Percentiles rank a stretch among this genome's conserved stretches.
These are phyloP conservation scores for Oncorhynchus masou DNA, from an alignment of 2,113 vertebrate species.

Conservation along the genomic window DNA sequence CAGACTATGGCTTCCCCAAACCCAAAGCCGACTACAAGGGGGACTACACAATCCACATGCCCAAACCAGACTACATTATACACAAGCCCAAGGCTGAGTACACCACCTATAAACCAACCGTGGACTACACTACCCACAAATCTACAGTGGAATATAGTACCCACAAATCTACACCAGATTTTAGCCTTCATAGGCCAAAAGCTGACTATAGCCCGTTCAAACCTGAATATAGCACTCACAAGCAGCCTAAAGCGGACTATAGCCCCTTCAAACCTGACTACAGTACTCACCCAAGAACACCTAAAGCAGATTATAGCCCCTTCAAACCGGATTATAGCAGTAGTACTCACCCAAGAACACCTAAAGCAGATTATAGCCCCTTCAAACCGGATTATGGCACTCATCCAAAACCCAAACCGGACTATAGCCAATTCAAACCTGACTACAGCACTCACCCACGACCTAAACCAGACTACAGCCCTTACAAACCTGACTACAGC, in stretches of 20 bases:
- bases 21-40: slow-evolving; percentile 55
- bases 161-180: slow-evolving; percentile 70
- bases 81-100: slow-evolving; percentile 73
- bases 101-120: slow-evolving; percentile 71
- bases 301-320: slow-evolving; percentile 73
- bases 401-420: slow-evolving; percentile 63
- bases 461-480: slow-evolving; percentile 67
- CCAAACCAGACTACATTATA: slow-evolving; percentile 67
- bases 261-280: slow-evolving; percentile 73
- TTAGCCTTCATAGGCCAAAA: slow-evolving; percentile 69
- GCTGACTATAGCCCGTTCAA: slow-evolving; percentile 69
- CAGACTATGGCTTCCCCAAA: slow-evolving; percentile 72
- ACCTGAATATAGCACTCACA: slow-evolving; percentile 66
- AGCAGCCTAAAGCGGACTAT: slow-evolving; percentile 67
- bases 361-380: slow-evolving; percentile 67
- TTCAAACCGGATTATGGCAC: slow-evolving; percentile 68
- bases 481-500: slow-evolving; percentile 62
- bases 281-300: slow-evolving; percentile 69
- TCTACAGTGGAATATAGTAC: slow-evolving; percentile 65
- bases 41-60: slow-evolving; percentile 54
- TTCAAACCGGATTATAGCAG: slow-evolving; percentile 66
- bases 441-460: slow-evolving; percentile 72
- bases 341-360: slow-evolving; percentile 53
- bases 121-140: slow-evolving; percentile 70
- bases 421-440: slow-evolving; percentile 68